These are phyloP conservation scores for Galaxias olidus DNA, from an alignment of 2,797 vertebrate genomes.

Conservation along the genomic window DNA sequence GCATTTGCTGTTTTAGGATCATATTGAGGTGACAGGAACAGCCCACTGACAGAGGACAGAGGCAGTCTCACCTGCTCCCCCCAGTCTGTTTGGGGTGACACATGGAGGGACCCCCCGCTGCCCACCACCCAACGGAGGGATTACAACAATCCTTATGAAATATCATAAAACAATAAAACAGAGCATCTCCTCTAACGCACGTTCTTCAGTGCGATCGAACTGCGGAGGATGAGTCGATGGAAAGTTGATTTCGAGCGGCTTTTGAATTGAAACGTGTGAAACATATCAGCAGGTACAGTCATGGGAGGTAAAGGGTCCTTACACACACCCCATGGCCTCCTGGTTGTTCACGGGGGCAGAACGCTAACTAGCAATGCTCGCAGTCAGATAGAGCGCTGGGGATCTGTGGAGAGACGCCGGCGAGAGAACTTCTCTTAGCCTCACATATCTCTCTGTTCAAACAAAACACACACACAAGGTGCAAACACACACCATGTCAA, in stretches of 20 bases:
- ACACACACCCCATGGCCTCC: slow-evolving; percentile 21
- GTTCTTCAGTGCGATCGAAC: too few relatives aligned
- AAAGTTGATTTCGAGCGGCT: too few relatives aligned
- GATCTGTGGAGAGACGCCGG: slow-evolving; percentile 49
- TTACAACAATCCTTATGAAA: too few relatives aligned
- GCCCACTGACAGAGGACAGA: slow-evolving; percentile 72
- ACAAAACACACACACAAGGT: slow-evolving; percentile 2
- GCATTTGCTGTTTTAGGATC: slow-evolving; percentile 81
- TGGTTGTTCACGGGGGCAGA: slow-evolving; percentile 9
- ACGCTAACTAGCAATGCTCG: too few relatives aligned
- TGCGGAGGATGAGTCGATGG: too few relatives aligned
- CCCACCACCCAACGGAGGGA: background rate
- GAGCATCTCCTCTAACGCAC: too few relatives aligned
- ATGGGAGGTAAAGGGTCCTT: background rate
- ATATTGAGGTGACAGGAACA: slow-evolving; percentile 79
- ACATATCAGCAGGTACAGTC: too few relatives aligned
- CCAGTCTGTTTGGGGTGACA: slow-evolving; percentile 57
- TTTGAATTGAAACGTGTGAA: too few relatives aligned
- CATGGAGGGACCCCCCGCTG: slow-evolving; percentile 15
- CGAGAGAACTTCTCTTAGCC: slow-evolving; percentile 47
- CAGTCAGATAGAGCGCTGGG: slow-evolving; percentile 40
- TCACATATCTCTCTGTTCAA: background rate
- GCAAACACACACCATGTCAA: background rate
- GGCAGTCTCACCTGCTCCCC: slow-evolving; percentile 70
- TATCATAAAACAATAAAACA: too few relatives aligned